A percentile compares a stretch with the other conserved stretches of the same genome.
Conservation (phyloP, 2,797 vertebrate genomes). For the Chiropotes sagulatus region DNA sequence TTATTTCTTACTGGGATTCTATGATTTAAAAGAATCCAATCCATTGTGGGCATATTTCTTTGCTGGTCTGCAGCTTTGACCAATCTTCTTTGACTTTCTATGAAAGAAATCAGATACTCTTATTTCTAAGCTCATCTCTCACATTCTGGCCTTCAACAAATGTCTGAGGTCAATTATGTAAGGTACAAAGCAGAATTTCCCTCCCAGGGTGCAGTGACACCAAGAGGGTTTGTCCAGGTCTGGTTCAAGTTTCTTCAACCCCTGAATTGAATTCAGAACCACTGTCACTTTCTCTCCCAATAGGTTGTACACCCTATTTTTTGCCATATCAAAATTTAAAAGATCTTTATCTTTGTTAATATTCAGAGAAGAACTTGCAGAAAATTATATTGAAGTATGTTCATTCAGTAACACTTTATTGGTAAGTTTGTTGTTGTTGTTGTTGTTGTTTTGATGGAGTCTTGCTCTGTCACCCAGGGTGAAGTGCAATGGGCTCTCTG, state of each 20-base stretch:
- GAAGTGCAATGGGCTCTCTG: not conserved
- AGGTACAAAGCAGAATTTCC: not conserved
- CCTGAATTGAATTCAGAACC: not conserved
- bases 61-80: not conserved
- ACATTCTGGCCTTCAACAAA: not conserved
- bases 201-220: fast-evolving
- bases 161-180: not conserved
- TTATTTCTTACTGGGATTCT: not conserved
- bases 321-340: not conserved
- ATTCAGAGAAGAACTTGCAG: not conserved
- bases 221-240: not conserved
- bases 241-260: not conserved
- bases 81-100: not conserved
- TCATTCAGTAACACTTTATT: not conserved
- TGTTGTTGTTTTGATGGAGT: not conserved
- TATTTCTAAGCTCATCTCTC: not conserved
- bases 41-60: not conserved
- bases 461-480: not conserved
- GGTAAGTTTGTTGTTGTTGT: too few species aligned
- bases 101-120: not conserved
- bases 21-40: not conserved
- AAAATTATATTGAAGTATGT: not conserved
- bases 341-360: not conserved
- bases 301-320: not conserved
- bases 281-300: not conserved